Percentiles rank a stretch among this genome's conserved stretches.
Conservation (phyloP, 2,888 invertebrate species). For the Microplitis manilae region DNA sequence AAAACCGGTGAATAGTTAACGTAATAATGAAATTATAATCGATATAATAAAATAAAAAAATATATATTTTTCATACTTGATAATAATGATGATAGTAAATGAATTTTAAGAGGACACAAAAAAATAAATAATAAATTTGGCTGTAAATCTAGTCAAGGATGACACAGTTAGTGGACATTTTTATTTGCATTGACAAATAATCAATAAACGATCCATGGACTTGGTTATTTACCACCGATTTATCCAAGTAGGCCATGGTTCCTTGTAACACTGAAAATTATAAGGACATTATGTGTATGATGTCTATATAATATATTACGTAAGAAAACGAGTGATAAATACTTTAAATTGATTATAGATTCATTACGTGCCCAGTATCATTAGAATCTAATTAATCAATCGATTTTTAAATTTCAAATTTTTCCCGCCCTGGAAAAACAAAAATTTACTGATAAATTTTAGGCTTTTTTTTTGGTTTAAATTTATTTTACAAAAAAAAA, state of each 20-base stretch:
- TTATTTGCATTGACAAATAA: conserved; percentile 24
- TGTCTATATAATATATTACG: conserved; percentile 6
- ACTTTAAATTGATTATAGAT: conserved; percentile 27
- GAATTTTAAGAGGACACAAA: neutral
- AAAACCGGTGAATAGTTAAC: too few species aligned
- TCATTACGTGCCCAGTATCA: conserved; percentile 17
- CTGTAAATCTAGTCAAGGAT: neutral
- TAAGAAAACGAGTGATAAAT: conserved; percentile 30
- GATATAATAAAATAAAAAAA: neutral
- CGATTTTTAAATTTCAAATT: too few species aligned
- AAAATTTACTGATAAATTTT: too few species aligned
- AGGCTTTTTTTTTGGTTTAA: too few species aligned
- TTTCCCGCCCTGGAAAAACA: too few species aligned
- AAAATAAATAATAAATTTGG: conserved; percentile 7
- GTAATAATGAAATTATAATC: too few species aligned
- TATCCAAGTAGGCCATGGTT: conserved; percentile 50
- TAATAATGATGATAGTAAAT: neutral
- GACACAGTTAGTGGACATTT: neutral
- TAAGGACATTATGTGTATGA: conserved; percentile 25
- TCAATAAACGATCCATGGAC: conserved; percentile 38
- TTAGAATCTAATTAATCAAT: conserved; percentile 7
- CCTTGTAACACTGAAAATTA: conserved; percentile 34
- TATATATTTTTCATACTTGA: neutral
- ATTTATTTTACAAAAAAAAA: too few species aligned
- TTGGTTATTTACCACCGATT: conserved; percentile 38